Conservation (phyloP, 2,797 vertebrate species). For the Alcedo atthis region DNA sequence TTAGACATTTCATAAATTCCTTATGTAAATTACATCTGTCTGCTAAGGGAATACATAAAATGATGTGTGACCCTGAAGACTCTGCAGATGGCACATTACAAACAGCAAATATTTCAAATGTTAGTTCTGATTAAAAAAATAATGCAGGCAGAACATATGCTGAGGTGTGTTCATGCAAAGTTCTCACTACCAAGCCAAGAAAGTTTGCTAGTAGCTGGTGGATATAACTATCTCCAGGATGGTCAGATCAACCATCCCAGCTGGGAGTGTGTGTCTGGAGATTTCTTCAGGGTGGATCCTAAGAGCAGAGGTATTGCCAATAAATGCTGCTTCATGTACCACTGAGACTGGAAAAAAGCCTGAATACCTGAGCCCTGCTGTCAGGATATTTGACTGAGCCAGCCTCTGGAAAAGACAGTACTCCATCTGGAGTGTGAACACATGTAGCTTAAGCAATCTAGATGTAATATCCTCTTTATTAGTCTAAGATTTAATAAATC, state of each 20-base stretch:
- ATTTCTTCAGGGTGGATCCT: background rate
- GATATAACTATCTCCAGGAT: background rate
- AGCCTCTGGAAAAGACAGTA: background rate
- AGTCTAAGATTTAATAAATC: background rate
- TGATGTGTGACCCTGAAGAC: background rate
- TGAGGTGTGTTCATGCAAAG: background rate
- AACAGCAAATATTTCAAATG: background rate
- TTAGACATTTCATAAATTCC: background rate
- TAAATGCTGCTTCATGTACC: fast-evolving
- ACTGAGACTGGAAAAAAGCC: background rate
- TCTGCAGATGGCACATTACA: background rate
- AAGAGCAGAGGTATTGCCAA: background rate
- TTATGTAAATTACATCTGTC: background rate
- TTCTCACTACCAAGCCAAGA: background rate
- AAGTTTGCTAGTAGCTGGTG: background rate
- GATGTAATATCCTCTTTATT: background rate
- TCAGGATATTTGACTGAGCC: background rate
- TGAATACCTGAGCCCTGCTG: background rate
- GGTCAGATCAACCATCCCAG: background rate
- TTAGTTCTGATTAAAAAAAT: background rate
- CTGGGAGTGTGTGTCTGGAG: background rate
- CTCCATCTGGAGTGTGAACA: background rate
- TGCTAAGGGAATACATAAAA: background rate
- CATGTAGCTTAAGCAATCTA: background rate
- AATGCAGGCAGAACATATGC: background rate